phyloP scores from a whole-genome alignment of 2,888 invertebrate genomes.

The Harpalus rubripes region DNA sequence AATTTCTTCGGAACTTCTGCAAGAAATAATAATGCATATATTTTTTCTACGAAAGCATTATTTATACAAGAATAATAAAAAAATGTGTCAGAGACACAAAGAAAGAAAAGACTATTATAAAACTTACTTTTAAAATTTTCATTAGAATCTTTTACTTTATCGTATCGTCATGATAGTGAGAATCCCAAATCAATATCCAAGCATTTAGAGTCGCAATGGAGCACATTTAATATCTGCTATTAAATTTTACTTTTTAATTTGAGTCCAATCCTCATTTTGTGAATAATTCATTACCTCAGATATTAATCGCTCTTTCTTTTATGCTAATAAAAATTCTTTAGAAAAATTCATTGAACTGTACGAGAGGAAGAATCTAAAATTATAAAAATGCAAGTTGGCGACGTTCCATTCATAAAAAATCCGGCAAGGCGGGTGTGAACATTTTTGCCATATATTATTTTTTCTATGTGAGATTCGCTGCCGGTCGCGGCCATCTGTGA shows the following conservation, averaged over 20 bases:
- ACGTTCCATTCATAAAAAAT: constrained; percentile 50
- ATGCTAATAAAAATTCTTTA: constrained; percentile 60
- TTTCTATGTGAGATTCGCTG: constrained; percentile 39
- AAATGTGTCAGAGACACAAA: not conserved
- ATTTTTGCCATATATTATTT: constrained; percentile 60
- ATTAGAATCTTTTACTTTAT: constrained; percentile 33
- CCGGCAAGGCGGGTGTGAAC: constrained; percentile 47
- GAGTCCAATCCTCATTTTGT: constrained; percentile 40
- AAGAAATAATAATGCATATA: too few relatives aligned
- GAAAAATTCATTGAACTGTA: constrained; percentile 60
- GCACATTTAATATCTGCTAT: constrained; percentile 61
- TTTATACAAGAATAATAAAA: not conserved
- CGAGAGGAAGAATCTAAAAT: constrained; percentile 50
- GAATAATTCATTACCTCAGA: constrained; percentile 58
- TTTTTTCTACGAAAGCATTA: not conserved
- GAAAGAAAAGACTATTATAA: constrained; percentile 21
- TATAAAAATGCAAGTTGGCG: constrained; percentile 61
- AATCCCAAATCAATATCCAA: constrained; percentile 21
- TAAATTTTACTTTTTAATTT: constrained; percentile 61
- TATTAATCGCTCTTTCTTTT: constrained; percentile 59
- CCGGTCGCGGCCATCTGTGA: constrained; percentile 31
- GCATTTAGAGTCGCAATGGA: constrained; percentile 31
- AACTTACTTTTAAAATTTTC: constrained; percentile 10
- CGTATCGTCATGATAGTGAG: not conserved
- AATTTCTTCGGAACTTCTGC: too few relatives aligned